Conservation (phyloP, 2,797 vertebrate genomes). For the Cirrhinus molitorella region DNA sequence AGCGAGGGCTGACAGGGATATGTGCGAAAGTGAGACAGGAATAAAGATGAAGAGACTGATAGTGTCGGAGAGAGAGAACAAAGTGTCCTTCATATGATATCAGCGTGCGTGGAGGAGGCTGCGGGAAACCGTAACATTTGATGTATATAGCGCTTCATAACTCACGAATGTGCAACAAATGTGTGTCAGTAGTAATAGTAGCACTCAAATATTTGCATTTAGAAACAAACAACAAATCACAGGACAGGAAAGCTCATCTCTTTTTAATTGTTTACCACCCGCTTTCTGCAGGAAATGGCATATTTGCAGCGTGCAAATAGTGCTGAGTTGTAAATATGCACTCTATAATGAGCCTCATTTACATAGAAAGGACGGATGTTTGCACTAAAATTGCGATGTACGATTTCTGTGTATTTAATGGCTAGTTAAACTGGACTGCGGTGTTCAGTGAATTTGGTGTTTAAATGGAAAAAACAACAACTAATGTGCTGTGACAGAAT, state of each 20-base stretch:
- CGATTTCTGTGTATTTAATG: not conserved
- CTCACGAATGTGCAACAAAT: not conserved
- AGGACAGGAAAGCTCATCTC: not conserved
- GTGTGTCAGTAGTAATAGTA: not conserved
- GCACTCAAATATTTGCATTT: not conserved
- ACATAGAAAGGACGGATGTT: not conserved
- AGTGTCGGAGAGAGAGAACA: not conserved
- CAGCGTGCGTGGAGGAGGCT: not conserved
- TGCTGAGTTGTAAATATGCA: not conserved
- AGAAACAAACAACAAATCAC: not conserved
- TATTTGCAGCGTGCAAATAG: not conserved
- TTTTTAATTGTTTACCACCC: slow-evolving; percentile 7
- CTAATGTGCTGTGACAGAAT: not conserved
- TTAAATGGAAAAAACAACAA: not conserved
- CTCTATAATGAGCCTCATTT: not conserved
- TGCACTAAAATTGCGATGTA: not conserved
- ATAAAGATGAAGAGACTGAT: slow-evolving; percentile 9
- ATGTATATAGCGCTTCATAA: not conserved
- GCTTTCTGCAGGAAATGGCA: not conserved
- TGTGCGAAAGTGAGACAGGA: slow-evolving; percentile 4
- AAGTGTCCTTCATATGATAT: slow-evolving; percentile 16
- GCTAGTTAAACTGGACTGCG: not conserved
- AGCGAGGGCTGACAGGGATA: not conserved
- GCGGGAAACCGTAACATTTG: not conserved
- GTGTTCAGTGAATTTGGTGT: not conserved